Base-by-base conservation (phyloP, 1,140 invertebrate species). In the Eueides isabella region DNA sequence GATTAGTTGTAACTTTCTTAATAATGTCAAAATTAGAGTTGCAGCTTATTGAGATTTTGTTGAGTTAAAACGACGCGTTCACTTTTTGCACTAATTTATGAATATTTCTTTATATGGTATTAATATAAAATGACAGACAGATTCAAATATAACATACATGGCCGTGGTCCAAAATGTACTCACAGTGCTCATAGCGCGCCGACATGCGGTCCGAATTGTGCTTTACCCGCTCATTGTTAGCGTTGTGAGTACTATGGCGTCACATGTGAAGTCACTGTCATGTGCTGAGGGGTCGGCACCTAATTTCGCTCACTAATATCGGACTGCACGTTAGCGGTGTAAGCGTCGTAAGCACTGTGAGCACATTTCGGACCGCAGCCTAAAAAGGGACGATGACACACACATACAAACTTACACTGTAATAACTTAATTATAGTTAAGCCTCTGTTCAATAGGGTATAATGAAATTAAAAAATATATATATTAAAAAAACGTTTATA, bases 71-170 rank as follows among this genome's bases (percentile, higher is more conserved):
- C 70, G 78, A 81, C 82, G 80, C 81, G 81, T 86, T 87, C 84
- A 75, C 84, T 84, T 83, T 85, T 80, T 75, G 79, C 76, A 78
- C 73, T 68, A 62, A 71, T 76, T 62, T 61, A 71, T 70, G 30
- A 69, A 61, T 71, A 63, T 69, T 19, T 65, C 55, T 69, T 26
- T 41, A 14, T 30, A 16, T 38, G 19, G 30, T 71, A 48, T 66
- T 71, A 71, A 55, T 72, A 66, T 69, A 63, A 71, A 75, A 35
- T 41, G 68, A 71, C 62, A 70, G 69, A 30, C 30, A 69, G 48
- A 71, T 48, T 71, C 44, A 61, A 9, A 55, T 26, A 26, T 33
- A 28, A 55, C 12, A 26, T 33, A 61, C 35, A 61, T 61, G n/a
- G n/a, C n/a, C n/a, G n/a, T n/a, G n/a, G n/a, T n/a, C n/a, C n/a